Evolutionary conservation across 2,113 vertebrate genomes (phyloP).

Genomic region (Ptychochromis oligacanthus): DNA sequence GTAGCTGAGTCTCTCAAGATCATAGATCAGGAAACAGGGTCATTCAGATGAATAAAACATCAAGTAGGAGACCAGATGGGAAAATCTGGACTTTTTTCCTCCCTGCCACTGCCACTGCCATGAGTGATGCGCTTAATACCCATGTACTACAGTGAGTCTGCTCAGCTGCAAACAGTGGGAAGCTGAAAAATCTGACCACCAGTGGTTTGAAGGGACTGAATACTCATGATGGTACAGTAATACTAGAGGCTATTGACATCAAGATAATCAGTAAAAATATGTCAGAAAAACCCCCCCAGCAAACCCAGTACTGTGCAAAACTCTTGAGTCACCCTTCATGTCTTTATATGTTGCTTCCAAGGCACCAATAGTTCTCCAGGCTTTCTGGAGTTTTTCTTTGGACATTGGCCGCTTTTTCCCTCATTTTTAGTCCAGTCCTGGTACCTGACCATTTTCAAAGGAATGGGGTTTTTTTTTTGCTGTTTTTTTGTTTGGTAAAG

Average conservation of each 20-base stretch:
- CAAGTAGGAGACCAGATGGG: slow-evolving; percentile 46
- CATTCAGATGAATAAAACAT: slow-evolving; percentile 50
- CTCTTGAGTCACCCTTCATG: neutral
- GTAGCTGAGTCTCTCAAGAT: slow-evolving; percentile 7
- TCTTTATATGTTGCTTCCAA: neutral
- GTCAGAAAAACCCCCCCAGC: too few species aligned
- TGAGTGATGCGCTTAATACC: slow-evolving; percentile 27
- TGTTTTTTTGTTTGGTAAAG: neutral
- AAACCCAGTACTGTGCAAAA: neutral
- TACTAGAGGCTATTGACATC: neutral
- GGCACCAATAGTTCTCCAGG: neutral
- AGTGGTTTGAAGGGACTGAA: neutral
- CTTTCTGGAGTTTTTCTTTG: neutral
- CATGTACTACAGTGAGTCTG: neutral
- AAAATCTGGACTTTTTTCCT: slow-evolving; percentile 19
- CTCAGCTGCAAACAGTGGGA: neutral
- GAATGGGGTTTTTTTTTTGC: neutral
- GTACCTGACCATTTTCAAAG: too few species aligned
- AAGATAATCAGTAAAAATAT: neutral
- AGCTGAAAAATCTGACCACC: neutral
- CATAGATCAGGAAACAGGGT: slow-evolving; percentile 33
- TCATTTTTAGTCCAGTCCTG: too few species aligned
- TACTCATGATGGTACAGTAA: neutral
- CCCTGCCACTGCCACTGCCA: slow-evolving; percentile 2
- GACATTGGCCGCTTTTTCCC: neutral